Conservation (phyloP, 2,888 invertebrate species). For the Cataglyphis livida region DNA sequence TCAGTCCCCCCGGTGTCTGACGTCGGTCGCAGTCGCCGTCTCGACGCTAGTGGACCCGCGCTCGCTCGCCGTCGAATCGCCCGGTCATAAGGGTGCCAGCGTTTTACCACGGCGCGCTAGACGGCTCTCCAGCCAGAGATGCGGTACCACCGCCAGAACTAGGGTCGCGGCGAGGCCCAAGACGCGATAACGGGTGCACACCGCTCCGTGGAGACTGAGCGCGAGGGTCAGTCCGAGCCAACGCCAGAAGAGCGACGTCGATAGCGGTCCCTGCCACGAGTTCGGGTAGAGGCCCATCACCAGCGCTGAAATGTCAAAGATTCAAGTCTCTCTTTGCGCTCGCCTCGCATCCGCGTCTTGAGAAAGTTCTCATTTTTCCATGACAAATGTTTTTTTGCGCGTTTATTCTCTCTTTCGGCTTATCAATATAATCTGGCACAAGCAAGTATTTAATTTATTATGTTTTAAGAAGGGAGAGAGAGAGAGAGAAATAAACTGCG, state of each 20-base stretch:
- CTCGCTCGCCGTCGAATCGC: conserved; percentile 65
- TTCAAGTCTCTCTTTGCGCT: neutral
- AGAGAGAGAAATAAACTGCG: neutral
- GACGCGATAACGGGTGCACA: conserved; percentile 86
- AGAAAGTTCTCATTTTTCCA: neutral
- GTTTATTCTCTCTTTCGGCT: neutral
- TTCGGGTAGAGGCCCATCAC: conserved; percentile 83
- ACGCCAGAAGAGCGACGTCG: conserved; percentile 86
- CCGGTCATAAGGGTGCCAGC: conserved; percentile 86
- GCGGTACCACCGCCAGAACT: conserved; percentile 87
- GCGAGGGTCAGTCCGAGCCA: conserved; percentile 88
- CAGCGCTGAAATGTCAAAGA: conserved; percentile 77
- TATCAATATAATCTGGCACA: neutral
- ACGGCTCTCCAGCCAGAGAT: conserved; percentile 87
- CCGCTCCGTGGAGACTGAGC: conserved; percentile 87
- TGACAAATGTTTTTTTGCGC: neutral
- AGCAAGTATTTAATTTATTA: neutral
- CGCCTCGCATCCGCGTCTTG: neutral
- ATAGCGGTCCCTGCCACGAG: conserved; percentile 85
- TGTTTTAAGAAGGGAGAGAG: too few relatives aligned
- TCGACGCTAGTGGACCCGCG: conserved; percentile 64
- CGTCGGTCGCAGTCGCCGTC: conserved; percentile 64
- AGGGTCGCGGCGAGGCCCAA: conserved; percentile 86
- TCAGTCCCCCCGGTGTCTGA: conserved; percentile 80
- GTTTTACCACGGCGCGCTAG: conserved; percentile 86